These are phyloP conservation scores for Protophormia terraenovae DNA, from an alignment of 2,888 invertebrate genomes.

Conservation along the genomic window DNA sequence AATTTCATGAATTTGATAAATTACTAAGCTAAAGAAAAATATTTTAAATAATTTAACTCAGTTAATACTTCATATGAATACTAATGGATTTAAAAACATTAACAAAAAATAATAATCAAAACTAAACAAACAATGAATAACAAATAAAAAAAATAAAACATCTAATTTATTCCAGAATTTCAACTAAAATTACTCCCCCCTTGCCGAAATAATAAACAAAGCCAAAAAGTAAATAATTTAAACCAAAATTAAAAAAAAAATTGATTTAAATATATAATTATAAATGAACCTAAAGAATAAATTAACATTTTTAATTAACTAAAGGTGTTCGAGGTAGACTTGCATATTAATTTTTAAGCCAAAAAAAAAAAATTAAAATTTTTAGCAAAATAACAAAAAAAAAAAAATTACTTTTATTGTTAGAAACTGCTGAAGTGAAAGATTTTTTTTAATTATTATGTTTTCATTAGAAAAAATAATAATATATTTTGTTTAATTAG, in stretches of 20 bases:
- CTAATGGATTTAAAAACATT: constrained; percentile 18
- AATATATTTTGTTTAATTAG: neutral
- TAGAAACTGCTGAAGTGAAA: neutral
- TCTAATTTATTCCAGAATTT: constrained; percentile 1
- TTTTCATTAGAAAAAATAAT: neutral
- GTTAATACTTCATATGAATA: constrained; percentile 29
- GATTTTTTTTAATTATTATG: neutral
- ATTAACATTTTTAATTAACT: neutral
- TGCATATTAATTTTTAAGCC: neutral
- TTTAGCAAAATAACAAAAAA: no score
- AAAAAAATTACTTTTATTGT: neutral
- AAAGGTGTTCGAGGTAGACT: neutral
- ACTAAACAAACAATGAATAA: constrained; percentile 13
- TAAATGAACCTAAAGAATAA: neutral
- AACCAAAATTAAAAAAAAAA: neutral
- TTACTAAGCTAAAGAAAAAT: constrained; percentile 18
- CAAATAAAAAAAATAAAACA: neutral
- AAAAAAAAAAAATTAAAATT: no score
- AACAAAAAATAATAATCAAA: neutral
- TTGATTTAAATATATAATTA: neutral
- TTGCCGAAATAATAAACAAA: neutral
- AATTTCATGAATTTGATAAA: neutral
- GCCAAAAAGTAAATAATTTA: neutral
- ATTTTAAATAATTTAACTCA: constrained; percentile 32
- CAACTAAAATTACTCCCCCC: neutral